Base-by-base conservation (phyloP, 1,140 invertebrate species). In the Mylabris phalerata region DNA sequence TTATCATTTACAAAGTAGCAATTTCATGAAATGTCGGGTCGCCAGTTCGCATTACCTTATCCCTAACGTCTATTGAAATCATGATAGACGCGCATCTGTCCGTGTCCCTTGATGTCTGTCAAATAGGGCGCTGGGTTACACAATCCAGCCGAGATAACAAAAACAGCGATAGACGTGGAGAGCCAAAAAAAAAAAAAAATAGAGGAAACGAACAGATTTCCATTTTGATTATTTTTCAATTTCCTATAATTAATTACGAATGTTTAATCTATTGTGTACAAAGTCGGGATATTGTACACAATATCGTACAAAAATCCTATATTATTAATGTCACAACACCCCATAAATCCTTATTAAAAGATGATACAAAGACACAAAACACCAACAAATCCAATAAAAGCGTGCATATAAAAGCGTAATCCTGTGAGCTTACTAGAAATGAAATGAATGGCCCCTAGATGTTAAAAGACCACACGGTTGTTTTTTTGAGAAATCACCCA, bases 261-360 rank as follows among this genome's bases (percentile, higher is more conserved):
- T 48, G 11, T 48, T 26, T 27, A 48, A 48, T 10, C 11, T 32
- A 46, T 32, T 48, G 25, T 48, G 26, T 48, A 26, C n/a, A 9
- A 11, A 32, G 9, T 48, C 9, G 7, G n/a, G 19, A 11, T 13
- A 4, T 13, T 11, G 5, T 11, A 13, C 43, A 55, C 27, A 24
- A n/a, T 45, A 39, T 58, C 27, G 55, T 19, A 19, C 19, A 32
- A 65, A 63, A 65, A 62, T 62, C 50, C 59, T 19, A 32, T 32
- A 19, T 61, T 59, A 65, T 67, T 67, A 65, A 60, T 54, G 63
- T 67, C 64, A 65, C 64, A 67, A 63, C 64, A 67, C 50, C 55
- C 66, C 48, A 65, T 67, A 67, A 65, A 67, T 67, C 59, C 57
- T 58, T 63, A 67, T 67, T 67, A 65, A 59, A 64, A 61, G 61